These are phyloP conservation scores for Rhagoletis pomonella DNA, from an alignment of 1,140 invertebrate species.

Conservation along the genomic window DNA sequence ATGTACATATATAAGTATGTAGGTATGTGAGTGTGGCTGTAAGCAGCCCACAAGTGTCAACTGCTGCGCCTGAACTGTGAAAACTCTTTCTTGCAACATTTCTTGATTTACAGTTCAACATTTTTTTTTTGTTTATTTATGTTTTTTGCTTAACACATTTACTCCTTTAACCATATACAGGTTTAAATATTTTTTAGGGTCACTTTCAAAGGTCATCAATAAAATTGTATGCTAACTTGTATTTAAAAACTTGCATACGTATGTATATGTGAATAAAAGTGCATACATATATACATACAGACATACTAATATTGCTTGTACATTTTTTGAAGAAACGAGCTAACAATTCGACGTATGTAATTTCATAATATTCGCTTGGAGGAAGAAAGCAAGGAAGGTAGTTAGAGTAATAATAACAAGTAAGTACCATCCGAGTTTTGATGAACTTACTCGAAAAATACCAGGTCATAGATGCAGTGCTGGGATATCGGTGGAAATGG, in stretches of 20 bases:
- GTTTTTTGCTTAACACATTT: background rate
- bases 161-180: background rate
- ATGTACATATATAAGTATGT: no score
- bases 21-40: background rate
- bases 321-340: background rate
- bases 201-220: slow-evolving; percentile 38
- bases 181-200: slow-evolving; percentile 33
- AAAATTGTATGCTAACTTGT: slow-evolving; percentile 41
- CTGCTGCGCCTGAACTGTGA: slow-evolving; percentile 43
- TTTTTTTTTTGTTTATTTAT: background rate
- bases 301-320: background rate
- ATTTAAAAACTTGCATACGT: background rate
- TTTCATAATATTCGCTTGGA: slow-evolving; percentile 40
- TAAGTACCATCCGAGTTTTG: no score
- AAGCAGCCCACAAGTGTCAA: slow-evolving; percentile 36
- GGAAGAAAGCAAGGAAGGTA: no score
- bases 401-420: no score
- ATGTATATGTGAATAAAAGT: background rate
- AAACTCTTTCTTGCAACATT: slow-evolving; percentile 18
- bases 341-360: slow-evolving; percentile 27
- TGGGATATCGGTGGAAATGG: no score
- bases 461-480: no score
- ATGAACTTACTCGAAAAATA: no score
- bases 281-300: no score
- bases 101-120: background rate